These are phyloP conservation scores for Antennarius maculatus DNA, from an alignment of 2,797 vertebrate species.

Conservation along the genomic window DNA sequence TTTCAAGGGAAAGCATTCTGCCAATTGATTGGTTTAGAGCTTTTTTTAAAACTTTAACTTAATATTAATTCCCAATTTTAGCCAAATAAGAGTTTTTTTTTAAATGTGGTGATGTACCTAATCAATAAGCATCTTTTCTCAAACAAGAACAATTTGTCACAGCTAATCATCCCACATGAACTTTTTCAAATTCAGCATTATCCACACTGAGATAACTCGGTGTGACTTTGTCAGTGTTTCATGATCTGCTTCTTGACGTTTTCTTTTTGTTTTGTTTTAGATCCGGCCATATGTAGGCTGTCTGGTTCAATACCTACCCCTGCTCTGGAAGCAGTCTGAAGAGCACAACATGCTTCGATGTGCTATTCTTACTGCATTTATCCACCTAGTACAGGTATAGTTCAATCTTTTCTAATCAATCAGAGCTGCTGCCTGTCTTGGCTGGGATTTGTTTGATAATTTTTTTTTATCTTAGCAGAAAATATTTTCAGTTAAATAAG, in stretches of 20 bases:
- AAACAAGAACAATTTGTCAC: background rate
- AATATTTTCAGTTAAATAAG: too few species aligned
- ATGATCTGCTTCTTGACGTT: too few species aligned
- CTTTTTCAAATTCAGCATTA: too few species aligned
- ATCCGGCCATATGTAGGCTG: slow-evolving; percentile 93
- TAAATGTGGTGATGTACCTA: background rate
- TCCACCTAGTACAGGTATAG: slow-evolving; percentile 93
- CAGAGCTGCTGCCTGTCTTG: background rate
- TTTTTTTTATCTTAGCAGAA: too few species aligned
- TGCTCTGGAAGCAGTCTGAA: slow-evolving; percentile 98
- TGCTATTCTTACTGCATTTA: slow-evolving; percentile 94
- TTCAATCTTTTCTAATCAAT: background rate
- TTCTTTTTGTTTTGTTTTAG: slow-evolving; percentile 65
- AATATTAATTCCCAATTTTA: slow-evolving; percentile 1
- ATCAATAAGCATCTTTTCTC: background rate
- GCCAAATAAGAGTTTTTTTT: slow-evolving; percentile 7
- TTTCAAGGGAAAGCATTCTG: background rate
- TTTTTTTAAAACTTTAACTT: background rate
- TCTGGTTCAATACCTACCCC: slow-evolving; percentile 94
- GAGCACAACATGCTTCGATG: slow-evolving; percentile 99
- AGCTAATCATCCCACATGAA: too few species aligned
- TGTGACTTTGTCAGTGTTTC: too few species aligned
- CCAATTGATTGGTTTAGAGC: slow-evolving; percentile 2
- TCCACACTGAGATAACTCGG: too few species aligned
- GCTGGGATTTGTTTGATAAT: too few species aligned